These are phyloP conservation scores for Mantis religiosa DNA, from an alignment of 2,888 invertebrate genomes.

Conservation along the genomic window DNA sequence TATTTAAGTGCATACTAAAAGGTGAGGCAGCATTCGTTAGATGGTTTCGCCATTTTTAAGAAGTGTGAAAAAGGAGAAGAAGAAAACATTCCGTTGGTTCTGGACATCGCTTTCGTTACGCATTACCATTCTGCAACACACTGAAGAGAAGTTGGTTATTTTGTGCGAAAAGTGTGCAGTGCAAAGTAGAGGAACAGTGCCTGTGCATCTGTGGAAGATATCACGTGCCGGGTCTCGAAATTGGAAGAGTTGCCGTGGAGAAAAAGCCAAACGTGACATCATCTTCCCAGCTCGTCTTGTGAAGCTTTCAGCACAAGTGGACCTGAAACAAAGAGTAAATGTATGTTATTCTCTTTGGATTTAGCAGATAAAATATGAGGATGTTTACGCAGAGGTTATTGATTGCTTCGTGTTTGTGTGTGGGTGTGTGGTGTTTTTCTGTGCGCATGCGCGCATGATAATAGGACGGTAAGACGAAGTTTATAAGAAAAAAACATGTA, in stretches of 20 bases:
- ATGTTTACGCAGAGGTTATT: not conserved
- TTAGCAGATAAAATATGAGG: not conserved
- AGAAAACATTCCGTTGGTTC: not conserved
- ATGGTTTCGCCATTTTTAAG: not conserved
- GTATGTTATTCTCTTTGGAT: not conserved
- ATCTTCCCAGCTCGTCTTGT: not conserved
- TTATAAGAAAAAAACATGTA: too few species aligned
- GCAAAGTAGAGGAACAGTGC: not conserved
- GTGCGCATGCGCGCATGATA: not conserved
- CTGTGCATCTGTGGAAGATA: not conserved
- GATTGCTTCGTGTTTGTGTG: not conserved
- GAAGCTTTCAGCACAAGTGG: not conserved
- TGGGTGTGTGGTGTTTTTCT: not conserved
- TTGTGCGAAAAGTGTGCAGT: not conserved
- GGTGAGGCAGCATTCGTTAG: not conserved
- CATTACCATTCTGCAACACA: not conserved
- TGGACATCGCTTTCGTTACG: not conserved
- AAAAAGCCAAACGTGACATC: not conserved
- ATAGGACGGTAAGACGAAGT: too few species aligned
- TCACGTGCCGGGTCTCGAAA: not conserved
- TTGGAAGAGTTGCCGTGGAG: not conserved
- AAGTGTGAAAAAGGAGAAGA: not conserved
- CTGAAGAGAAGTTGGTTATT: not conserved
- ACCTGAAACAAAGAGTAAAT: not conserved
- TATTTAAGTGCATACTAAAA: slow-evolving; percentile 1